Conservation (phyloP, 2,888 invertebrate genomes). For the Dynastes tityus region DNA sequence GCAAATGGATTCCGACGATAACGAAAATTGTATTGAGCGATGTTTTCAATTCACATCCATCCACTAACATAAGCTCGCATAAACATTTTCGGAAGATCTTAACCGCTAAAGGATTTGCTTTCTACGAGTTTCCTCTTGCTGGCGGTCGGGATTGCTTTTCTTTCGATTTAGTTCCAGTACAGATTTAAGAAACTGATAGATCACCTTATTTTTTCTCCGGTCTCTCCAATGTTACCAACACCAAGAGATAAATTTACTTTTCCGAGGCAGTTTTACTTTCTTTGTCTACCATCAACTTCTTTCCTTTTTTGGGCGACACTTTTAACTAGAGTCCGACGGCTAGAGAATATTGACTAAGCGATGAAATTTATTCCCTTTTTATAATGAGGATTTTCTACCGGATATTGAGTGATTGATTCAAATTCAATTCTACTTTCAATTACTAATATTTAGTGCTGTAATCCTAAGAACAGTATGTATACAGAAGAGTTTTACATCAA, state of each 20-base stretch:
- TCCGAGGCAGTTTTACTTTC: constrained; percentile 18
- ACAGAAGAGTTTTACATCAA: too few relatives aligned
- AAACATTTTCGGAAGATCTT: constrained; percentile 48
- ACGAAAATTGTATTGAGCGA: constrained; percentile 42
- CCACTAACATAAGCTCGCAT: constrained; percentile 44
- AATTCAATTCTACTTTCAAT: too few relatives aligned
- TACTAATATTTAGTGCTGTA: too few relatives aligned
- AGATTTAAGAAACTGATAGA: constrained; percentile 49
- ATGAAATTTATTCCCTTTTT: constrained; percentile 13
- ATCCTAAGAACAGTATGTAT: too few relatives aligned
- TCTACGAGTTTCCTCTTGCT: constrained; percentile 42
- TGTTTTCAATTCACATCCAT: constrained; percentile 44
- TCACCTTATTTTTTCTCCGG: constrained; percentile 47
- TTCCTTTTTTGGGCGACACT: constrained; percentile 25
- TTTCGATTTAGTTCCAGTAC: constrained; percentile 49
- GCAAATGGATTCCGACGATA: constrained; percentile 39
- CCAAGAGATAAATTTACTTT: constrained; percentile 44
- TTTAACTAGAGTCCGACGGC: constrained; percentile 21
- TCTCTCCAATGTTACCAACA: constrained; percentile 24
- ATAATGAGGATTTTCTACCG: background rate
- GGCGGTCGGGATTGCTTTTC: constrained; percentile 48
- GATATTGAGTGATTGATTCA: too few relatives aligned
- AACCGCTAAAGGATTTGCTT: constrained; percentile 50
- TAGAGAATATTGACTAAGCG: constrained; percentile 18
- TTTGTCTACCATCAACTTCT: constrained; percentile 8